These are phyloP conservation scores for Aricia agestis DNA, from an alignment of 1,140 invertebrate species.

Conservation along the genomic window DNA sequence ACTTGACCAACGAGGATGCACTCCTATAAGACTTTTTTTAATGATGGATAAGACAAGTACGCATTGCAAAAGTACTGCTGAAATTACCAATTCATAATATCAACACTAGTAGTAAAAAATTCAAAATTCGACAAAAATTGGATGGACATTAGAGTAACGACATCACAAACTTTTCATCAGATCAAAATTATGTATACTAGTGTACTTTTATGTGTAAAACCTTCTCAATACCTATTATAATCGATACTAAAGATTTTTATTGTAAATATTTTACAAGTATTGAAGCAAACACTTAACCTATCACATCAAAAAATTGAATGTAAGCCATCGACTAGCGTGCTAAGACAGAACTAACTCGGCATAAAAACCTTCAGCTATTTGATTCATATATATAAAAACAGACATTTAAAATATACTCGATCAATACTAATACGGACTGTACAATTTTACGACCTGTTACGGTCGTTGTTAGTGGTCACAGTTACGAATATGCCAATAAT, in stretches of 20 bases:
- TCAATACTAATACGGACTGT: neutral
- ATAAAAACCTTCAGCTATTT: neutral
- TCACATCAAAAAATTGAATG: neutral
- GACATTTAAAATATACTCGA: neutral
- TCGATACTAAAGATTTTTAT: neutral
- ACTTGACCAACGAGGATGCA: too few relatives aligned
- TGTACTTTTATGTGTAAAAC: neutral
- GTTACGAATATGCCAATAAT: too few relatives aligned
- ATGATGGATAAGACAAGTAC: too few relatives aligned
- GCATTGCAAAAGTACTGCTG: too few relatives aligned
- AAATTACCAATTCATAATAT: too few relatives aligned
- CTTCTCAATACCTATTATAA: neutral
- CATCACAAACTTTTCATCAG: too few relatives aligned
- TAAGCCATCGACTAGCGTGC: slow-evolving; percentile 13
- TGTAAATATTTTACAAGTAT: neutral
- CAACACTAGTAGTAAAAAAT: too few relatives aligned
- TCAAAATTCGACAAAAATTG: too few relatives aligned
- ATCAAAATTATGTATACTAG: neutral
- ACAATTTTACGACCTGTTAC: neutral
- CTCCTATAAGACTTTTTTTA: too few relatives aligned
- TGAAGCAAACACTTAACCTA: neutral
- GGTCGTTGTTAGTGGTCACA: neutral
- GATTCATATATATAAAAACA: neutral
- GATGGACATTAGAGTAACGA: too few relatives aligned
- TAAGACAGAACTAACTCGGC: slow-evolving; percentile 12